Percentiles rank a stretch among this genome's conserved stretches.
These are phyloP conservation scores for Blennius ocellaris DNA, from an alignment of 2,113 vertebrate species.

Conservation along the genomic window DNA sequence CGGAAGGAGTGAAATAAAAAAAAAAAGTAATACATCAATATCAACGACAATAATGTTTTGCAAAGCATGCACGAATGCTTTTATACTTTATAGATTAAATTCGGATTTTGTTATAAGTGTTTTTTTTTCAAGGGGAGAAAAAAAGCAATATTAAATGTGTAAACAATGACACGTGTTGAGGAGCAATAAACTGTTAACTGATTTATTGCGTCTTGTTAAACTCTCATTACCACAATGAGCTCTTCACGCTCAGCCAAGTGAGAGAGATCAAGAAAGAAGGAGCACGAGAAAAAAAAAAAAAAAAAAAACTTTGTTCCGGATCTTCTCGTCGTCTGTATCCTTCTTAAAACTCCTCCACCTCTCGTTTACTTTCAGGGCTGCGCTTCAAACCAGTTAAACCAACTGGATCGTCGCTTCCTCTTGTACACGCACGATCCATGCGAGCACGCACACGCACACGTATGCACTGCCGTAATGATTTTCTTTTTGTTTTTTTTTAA, in stretches of 20 bases:
- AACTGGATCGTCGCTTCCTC: conserved; percentile 15
- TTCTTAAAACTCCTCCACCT: conserved; percentile 33
- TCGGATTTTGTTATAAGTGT: too few species aligned
- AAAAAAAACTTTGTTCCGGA: conserved; percentile 55
- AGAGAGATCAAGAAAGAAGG: conserved; percentile 11
- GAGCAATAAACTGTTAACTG: conserved; percentile 78
- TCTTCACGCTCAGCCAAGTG: conserved; percentile 56
- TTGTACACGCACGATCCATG: conserved; percentile 9
- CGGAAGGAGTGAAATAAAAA: conserved; percentile 74
- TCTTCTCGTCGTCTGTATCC: conserved; percentile 32
- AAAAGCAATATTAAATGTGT: background rate
- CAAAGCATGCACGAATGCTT: background rate
- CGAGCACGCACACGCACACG: background rate
- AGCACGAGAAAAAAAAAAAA: background rate
- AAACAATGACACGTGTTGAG: conserved; percentile 73
- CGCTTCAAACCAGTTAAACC: conserved; percentile 38
- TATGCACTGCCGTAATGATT: conserved; percentile 21
- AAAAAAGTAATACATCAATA: conserved; percentile 15
- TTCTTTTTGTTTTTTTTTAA: background rate
- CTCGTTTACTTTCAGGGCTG: conserved; percentile 18
- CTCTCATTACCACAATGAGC: conserved; percentile 81
- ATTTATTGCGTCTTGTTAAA: conserved; percentile 89
- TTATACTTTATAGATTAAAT: background rate
- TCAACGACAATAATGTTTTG: background rate
- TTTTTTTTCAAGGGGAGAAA: too few species aligned